Evolutionary conservation across 2,797 vertebrate species (phyloP), one percentile per base, ranked within the genome.

Genomic region (Poecile montanus): DNA sequence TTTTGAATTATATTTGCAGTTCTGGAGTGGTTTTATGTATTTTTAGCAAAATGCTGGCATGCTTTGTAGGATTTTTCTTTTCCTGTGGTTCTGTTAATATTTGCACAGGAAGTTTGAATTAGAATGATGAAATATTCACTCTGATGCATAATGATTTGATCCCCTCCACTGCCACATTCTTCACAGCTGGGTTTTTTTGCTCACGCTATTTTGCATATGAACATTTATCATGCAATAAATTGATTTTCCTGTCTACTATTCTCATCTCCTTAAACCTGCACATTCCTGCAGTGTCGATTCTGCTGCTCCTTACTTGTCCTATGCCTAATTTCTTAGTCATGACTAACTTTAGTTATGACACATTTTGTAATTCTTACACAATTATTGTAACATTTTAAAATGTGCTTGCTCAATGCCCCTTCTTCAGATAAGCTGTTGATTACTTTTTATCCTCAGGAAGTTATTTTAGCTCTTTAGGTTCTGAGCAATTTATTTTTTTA

Each of bases 41-140:
- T 74, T 91, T 86, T 66, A 90, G 60, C 36, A 88, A 84, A 93
- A 74, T 11, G 18, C 32, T 76, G 32, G 17, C 32, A 63, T 72
- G 76, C 23, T 79, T 85, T 71, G 32, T 50, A 70, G 42, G 17
- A 4, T 11, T 42, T 56, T 92, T 91, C 73, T 76, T 88, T 54
- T 76, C 71, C 60, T 54, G 36, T 62, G 34, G 4, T 91, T 91
- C 53, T 89, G 38, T 58, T 93, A 82, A 85, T 74, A 89, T 71
- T 93, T 91, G 22, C 32, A 71, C 16, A 57, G 36, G 90, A 88
- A 90, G 10, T 94, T 84, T 66, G 73, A 65, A 71, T 85, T 71
- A 77, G 50, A 91, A 67, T 85, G 74, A 63, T 61, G 89, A 85
- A 95, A 93, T 94, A 91, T 80, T 91, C 47, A 70, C 72, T 73